Conservation (phyloP, 2,888 invertebrate genomes). For the Sinopyrophorus schimmeli region DNA sequence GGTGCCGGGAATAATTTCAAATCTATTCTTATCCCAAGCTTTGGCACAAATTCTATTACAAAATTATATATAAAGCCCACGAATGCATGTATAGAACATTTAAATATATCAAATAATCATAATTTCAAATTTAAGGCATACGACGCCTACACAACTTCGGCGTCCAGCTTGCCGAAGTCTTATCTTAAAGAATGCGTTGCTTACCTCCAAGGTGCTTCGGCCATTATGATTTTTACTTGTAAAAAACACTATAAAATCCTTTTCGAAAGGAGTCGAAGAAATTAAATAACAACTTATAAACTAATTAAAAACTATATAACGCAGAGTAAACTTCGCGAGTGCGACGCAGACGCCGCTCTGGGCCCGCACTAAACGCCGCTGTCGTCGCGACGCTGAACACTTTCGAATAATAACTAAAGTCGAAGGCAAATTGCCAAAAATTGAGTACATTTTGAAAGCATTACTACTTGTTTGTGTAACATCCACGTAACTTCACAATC, state of each 20-base stretch:
- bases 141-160: slow-evolving; percentile 4
- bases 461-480: slow-evolving; percentile 27
- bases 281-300: slow-evolving; percentile 19
- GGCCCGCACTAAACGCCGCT: slow-evolving; percentile 33
- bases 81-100: slow-evolving; percentile 10
- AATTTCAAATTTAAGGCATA: slow-evolving; percentile 1
- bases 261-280: too few relatives aligned
- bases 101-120: slow-evolving; percentile 11
- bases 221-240: slow-evolving; percentile 18
- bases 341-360: slow-evolving; percentile 36
- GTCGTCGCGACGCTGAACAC: slow-evolving; percentile 33
- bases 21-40: slow-evolving; percentile 26
- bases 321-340: slow-evolving; percentile 26
- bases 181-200: too few relatives aligned
- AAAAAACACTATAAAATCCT: slow-evolving; percentile 17
- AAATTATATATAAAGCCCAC: slow-evolving; percentile 16
- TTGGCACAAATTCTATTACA: slow-evolving; percentile 24
- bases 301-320: slow-evolving; percentile 20
- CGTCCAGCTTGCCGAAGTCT: too few relatives aligned
- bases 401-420: slow-evolving; percentile 27
- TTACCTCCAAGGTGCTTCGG: slow-evolving; percentile 32
- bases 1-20: slow-evolving; percentile 19
- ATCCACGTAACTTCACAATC: too few relatives aligned
- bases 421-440: slow-evolving; percentile 29
- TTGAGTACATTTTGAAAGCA: slow-evolving; percentile 26